phyloP scores from a whole-genome alignment of 2,113 vertebrate species.

The Lophius piscatorius region DNA sequence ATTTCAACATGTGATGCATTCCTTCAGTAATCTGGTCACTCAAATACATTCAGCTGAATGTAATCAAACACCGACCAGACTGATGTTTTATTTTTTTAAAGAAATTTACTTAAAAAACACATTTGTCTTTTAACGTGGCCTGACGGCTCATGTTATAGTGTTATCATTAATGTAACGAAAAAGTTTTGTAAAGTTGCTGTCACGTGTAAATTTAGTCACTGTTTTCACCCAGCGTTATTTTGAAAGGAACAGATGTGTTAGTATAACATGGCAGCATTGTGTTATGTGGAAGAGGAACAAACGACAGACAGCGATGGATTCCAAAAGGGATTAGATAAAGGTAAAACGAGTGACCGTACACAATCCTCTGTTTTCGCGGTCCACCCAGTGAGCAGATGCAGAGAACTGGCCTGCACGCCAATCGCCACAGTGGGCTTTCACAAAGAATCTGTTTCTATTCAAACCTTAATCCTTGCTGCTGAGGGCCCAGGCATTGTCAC shows the following conservation, averaged over 20 bases:
- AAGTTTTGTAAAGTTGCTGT: conserved; percentile 74
- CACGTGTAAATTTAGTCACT: conserved; percentile 72
- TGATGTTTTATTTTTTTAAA: conserved; percentile 21
- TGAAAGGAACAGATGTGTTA: conserved; percentile 43
- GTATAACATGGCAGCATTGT: conserved; percentile 61
- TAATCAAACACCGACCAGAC: conserved; percentile 38
- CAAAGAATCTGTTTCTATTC: conserved; percentile 84
- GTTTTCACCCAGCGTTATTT: conserved; percentile 64
- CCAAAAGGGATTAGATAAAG: conserved; percentile 77
- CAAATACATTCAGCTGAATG: conserved; percentile 38
- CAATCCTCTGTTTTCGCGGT: conserved; percentile 77
- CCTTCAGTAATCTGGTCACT: conserved; percentile 36
- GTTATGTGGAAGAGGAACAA: conserved; percentile 63
- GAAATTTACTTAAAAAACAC: too few relatives aligned
- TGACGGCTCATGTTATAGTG: conserved; percentile 34
- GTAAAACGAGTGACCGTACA: conserved; percentile 74
- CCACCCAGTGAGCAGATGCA: conserved; percentile 79
- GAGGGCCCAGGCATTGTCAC: conserved; percentile 79
- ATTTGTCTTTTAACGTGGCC: too few relatives aligned
- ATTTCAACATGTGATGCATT: conserved; percentile 66
- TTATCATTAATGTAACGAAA: conserved; percentile 69
- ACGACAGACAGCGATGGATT: conserved; percentile 57
- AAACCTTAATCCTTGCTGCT: conserved; percentile 81
- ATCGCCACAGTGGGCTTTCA: conserved; percentile 81
- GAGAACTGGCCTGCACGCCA: conserved; percentile 74